A percentile compares a stretch with the other conserved stretches of the same genome.
Evolutionary conservation across 2,113 vertebrate genomes (phyloP).

Genomic region (Fulmarus glacialis): DNA sequence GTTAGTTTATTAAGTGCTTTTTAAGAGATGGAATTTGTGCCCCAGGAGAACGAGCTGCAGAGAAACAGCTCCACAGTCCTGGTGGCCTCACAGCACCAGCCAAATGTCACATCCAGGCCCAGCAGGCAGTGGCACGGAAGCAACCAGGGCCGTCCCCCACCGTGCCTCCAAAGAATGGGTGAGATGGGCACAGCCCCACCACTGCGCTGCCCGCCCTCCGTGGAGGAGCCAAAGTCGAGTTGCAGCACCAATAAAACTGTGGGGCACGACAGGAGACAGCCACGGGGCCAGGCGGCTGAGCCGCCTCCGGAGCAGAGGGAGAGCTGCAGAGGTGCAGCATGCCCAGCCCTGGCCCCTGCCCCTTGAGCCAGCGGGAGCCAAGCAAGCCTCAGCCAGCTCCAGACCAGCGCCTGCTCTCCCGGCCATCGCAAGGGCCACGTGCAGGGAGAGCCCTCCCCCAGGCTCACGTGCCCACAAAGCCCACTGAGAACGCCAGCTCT

Average conservation of each 20-base stretch:
- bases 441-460: too few species aligned
- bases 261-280: background rate
- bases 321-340: rapidly evolving
- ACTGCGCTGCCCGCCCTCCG: rapidly evolving
- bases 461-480: background rate
- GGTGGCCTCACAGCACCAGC: conserved; percentile 30
- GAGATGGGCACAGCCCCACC: background rate
- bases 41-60: conserved; percentile 16
- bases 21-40: conserved; percentile 45
- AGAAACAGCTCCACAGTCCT: conserved; percentile 22
- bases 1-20: conserved; percentile 23
- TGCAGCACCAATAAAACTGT: background rate
- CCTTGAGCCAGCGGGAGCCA: rapidly evolving
- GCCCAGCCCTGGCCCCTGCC: background rate
- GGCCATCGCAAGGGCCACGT: rapidly evolving
- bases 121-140: background rate
- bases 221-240: background rate
- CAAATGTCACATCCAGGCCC: conserved; percentile 40
- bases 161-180: background rate
- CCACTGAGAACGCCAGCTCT: background rate
- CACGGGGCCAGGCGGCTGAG: rapidly evolving
- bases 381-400: background rate
- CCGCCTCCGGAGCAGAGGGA: background rate
- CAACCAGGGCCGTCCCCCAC: background rate
- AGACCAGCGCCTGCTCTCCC: background rate